Base-by-base conservation (phyloP, 1,140 invertebrate genomes). In the Melitaea cinxia region DNA sequence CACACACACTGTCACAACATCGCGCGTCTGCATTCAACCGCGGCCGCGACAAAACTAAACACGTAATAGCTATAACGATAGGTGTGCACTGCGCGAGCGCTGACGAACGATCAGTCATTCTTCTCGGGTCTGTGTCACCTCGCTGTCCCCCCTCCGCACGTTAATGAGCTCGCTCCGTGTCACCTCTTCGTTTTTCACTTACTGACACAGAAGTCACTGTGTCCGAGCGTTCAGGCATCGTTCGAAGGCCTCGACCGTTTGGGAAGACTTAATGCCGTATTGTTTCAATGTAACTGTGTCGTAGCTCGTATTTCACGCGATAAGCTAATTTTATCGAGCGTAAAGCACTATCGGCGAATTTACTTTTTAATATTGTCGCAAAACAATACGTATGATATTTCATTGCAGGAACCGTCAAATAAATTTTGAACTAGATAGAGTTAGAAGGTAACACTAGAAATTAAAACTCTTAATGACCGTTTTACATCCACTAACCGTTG, bases 41-140 rank as follows among this genome's bases (percentile, higher is more conserved):
- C 83, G 78, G 68, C 78, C 74, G 80, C 69, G 75, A 80, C 82
- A 84, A 76, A 63, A 90, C 88, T 88, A 79, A 58, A 17, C 42
- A 63, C 50, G 56, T 60, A 79, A 78, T 67, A 78, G 66, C 70
- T 74, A 77, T 78, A 83, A 53, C 70, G 67, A 76, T 76, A 76
- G 82, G 81, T 89, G n/a, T n/a, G n/a, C n/a, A n/a, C n/a, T n/a
- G 87, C 87, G 87, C 87, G 78, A 61, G 83, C 84, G 87, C 74
- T 80, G 78, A 83, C 80, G 72, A 76, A 72, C 78, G 82, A 85
- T 85, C 84, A 81, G 68, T 88, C 85, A 87, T 83, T 83, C 83
- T 73, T 80, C 79, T 24, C 28, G 19, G 42, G 19, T 47, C 42
- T 60, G 78, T 88, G 85, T 86, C 87, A 86, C 80, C 75, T 75